phyloP scores from a whole-genome alignment of 2,888 invertebrate species.

The Lithodes maja region DNA sequence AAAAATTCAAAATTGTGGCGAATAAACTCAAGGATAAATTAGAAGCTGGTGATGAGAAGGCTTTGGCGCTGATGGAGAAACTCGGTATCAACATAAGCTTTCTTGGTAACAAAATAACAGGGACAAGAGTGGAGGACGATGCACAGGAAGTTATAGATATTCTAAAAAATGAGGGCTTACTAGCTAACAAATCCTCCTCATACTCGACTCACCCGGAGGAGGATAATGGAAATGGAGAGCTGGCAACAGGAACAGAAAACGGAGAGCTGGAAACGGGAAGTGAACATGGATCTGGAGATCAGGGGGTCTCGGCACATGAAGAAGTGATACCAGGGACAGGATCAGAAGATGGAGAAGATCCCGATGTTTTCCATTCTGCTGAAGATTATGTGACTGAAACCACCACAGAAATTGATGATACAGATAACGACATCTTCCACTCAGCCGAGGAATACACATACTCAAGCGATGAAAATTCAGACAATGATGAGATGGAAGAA shows the following conservation, averaged over 20 bases:
- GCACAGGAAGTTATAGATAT: conserved; percentile 27
- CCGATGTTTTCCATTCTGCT: neutral
- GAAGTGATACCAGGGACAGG: neutral
- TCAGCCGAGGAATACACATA: conserved; percentile 5
- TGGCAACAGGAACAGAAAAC: conserved; percentile 7
- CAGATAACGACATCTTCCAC: neutral
- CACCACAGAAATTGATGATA: neutral
- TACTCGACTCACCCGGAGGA: conserved; percentile 4
- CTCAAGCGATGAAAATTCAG: neutral
- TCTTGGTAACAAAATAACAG: conserved; percentile 6
- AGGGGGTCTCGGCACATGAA: too few species aligned
- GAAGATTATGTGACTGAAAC: neutral
- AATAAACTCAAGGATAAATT: conserved; percentile 50
- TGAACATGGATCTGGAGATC: neutral
- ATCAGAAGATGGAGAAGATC: neutral
- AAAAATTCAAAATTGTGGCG: conserved; percentile 50
- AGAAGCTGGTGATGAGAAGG: conserved; percentile 58
- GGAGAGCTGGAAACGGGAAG: neutral
- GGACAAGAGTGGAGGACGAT: conserved; percentile 19
- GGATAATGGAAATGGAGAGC: neutral
- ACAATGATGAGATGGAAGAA: neutral
- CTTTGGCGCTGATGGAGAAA: conserved; percentile 33
- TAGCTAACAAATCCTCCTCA: conserved; percentile 40
- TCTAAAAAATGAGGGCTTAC: conserved; percentile 35
- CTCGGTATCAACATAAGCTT: conserved; percentile 44